Conservation (phyloP, 2,113 vertebrate genomes). For the Motacilla alba region DNA sequence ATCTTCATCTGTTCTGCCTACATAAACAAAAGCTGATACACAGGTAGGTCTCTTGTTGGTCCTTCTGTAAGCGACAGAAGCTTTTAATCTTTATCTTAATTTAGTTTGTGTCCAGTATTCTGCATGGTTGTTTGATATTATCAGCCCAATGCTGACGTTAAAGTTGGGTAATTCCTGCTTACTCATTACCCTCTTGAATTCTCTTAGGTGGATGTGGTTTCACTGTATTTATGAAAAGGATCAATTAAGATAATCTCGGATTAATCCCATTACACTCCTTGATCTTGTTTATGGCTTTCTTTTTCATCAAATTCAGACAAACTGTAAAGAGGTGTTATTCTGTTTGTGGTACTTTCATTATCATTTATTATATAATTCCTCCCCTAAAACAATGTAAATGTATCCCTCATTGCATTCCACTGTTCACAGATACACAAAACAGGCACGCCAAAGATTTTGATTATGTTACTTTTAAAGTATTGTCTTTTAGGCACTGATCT, state of each 20-base stretch:
- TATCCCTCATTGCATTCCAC: neutral
- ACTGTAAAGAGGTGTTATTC: neutral
- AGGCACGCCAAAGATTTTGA: neutral
- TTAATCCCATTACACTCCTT: conserved; percentile 45
- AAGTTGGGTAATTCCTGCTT: conserved; percentile 25
- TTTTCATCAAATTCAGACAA: neutral
- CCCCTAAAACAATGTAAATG: neutral
- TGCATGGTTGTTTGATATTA: neutral
- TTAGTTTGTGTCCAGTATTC: neutral
- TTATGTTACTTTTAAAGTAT: neutral
- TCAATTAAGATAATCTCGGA: conserved; percentile 59
- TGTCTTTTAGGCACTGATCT: neutral
- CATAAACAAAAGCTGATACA: neutral
- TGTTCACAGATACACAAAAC: neutral
- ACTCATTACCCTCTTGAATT: conserved; percentile 40
- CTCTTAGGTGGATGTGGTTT: conserved; percentile 43
- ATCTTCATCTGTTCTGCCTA: neutral
- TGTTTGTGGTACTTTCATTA: neutral
- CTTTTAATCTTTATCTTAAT: conserved; percentile 3
- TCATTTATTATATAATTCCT: neutral
- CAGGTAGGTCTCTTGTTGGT: neutral
- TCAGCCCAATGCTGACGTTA: neutral
- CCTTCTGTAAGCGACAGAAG: neutral
- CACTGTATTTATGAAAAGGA: conserved; percentile 3
- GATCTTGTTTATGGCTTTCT: conserved; percentile 8